Evolutionary conservation across 2,113 vertebrate genomes (phyloP), one percentile per base, ranked within the genome.

Genomic region (Nyctereutes procyonoides): DNA sequence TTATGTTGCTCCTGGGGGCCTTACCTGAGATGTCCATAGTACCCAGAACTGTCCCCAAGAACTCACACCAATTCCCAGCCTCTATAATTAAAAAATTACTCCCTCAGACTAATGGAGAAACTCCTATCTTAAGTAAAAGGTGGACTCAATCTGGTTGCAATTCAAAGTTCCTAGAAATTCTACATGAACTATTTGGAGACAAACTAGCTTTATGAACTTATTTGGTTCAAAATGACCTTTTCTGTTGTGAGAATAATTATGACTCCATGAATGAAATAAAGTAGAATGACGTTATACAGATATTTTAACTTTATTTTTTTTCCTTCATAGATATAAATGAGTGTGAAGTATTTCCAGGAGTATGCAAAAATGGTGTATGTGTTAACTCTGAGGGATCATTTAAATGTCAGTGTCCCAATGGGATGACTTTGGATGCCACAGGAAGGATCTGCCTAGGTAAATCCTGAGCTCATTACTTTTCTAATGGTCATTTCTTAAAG

Each of bases 281-380:
- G 11, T 62, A 56, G 63, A 71, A n/a, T 93, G 71, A 51, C 88
- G 20, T 87, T 90, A 3, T 22, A 51, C 12, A 93, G 3, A 35
- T 82, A 43, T 56, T 26, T 69, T 85, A 92, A 92, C 38, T 71
- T 92, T 8, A 4, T 16, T 95, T 95, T 98, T 96, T 89, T 97
- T 67, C n/a, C 94, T 93, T 83, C 92, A 96, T 98, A 99, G 99
- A 99, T 98, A 99, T 99, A 97, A 99, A 99, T 92, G 99, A 99
- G 98, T 99, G 99, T 98, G 99, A 99, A 90, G 99, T 99, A 92
- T 99, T 99, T 98, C 99, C 99, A 19, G 99, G 99, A 93, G 99
- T 99, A 67, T 99, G 99, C 98, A 99, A 99, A 97, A 99, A 99
- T 13, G 99, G 99, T 28, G 99, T 99, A 10, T 99, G 99, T 97